Evolutionary conservation across 2,113 vertebrate species (phyloP).

Genomic region (Ammospiza nelsoni): DNA sequence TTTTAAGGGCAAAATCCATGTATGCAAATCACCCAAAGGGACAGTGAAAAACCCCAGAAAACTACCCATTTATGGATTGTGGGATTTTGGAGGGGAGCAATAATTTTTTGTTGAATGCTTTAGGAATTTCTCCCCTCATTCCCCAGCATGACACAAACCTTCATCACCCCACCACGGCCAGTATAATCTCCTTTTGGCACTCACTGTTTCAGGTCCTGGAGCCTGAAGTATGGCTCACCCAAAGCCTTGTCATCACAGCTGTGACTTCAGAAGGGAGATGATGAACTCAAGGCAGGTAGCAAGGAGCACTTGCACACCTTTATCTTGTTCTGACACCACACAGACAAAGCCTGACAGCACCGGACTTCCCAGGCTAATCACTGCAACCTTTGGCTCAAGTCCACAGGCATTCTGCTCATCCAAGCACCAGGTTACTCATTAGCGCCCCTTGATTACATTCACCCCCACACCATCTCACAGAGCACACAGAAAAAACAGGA

Average conservation of each 20-base stretch:
- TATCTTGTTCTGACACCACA: background rate
- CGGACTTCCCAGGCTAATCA: background rate
- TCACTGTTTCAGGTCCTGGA: background rate
- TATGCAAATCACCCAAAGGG: background rate
- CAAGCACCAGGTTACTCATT: background rate
- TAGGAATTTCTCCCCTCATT: background rate
- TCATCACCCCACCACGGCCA: accelerated
- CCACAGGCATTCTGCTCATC: background rate
- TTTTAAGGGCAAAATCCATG: background rate
- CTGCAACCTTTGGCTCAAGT: conserved; percentile 2
- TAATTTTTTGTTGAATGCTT: background rate
- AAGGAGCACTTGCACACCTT: background rate
- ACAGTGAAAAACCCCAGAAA: background rate
- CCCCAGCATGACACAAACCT: background rate
- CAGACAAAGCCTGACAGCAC: background rate
- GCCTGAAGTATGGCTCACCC: background rate
- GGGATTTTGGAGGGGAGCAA: background rate
- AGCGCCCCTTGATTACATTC: background rate
- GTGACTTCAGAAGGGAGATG: background rate
- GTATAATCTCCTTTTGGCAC: background rate
- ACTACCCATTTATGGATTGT: background rate
- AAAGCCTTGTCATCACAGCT: background rate
- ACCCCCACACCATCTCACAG: background rate
- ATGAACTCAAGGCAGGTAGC: background rate
- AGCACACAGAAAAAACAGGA: background rate